phyloP scores from a whole-genome alignment of 2,888 invertebrate genomes.

The Amiota minor region DNA sequence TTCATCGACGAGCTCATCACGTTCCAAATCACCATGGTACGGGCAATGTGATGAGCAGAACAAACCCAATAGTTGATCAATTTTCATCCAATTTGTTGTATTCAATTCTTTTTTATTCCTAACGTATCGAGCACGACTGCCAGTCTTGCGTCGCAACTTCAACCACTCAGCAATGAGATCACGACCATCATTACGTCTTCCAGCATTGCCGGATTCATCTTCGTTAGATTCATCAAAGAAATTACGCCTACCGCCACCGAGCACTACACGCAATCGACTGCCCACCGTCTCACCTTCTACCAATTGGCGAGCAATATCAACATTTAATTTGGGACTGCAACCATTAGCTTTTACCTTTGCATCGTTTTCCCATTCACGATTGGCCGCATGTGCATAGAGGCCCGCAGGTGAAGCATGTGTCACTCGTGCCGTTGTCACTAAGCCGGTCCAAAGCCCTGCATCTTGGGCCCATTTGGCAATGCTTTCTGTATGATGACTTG shows the following conservation, averaged over 20 bases:
- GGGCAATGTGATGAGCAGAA: slow-evolving; percentile 76
- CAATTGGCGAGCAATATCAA: slow-evolving; percentile 83
- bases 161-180: slow-evolving; percentile 82
- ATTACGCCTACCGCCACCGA: slow-evolving; percentile 68
- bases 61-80: slow-evolving; percentile 77
- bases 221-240: slow-evolving; percentile 67
- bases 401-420: slow-evolving; percentile 87
- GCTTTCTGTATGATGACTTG: slow-evolving; percentile 77
- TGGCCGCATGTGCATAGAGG: slow-evolving; percentile 81
- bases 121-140: slow-evolving; percentile 66
- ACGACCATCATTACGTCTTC: slow-evolving; percentile 77
- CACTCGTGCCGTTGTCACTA: slow-evolving; percentile 84
- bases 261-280: slow-evolving; percentile 78
- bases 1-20: slow-evolving; percentile 68
- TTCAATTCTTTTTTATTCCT: slow-evolving; percentile 58
- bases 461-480: slow-evolving; percentile 82
- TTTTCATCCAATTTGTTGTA: slow-evolving; percentile 71
- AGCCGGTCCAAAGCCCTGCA: slow-evolving; percentile 77
- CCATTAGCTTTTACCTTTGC: slow-evolving; percentile 74
- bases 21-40: slow-evolving; percentile 76
- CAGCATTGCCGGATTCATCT: slow-evolving; percentile 75
- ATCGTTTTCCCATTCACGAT: slow-evolving; percentile 82
- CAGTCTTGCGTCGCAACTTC: slow-evolving; percentile 36
- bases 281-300: slow-evolving; percentile 78
- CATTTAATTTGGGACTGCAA: slow-evolving; percentile 75